Evolutionary conservation across 2,888 invertebrate genomes (phyloP), one percentile per base, ranked within the genome.

Genomic region (Chrysodeixis includens): DNA sequence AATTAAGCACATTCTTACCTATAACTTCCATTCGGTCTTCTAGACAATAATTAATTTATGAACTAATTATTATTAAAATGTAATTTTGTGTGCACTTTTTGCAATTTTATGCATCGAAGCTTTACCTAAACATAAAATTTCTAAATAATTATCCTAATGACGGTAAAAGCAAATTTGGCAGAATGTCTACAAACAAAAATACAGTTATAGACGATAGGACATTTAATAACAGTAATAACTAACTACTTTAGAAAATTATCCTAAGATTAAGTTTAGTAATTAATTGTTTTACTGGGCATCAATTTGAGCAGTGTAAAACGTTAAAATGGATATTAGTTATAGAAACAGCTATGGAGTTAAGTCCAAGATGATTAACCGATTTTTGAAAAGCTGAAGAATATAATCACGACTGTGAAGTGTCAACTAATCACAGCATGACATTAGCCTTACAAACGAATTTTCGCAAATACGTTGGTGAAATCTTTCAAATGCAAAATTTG

Each of bases 161-260:
- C n/a, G 40, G n/a, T 40, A 40, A 40, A 40, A 40, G 40, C 40
- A 40, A 40, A 40, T 40, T n/a, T n/a, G 40, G 40, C 40, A 40
- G 40, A 40, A 40, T 40, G n/a, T 40, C 40, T 40, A 40, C 40
- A 35, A 35, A 35, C 35, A 40, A 40, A 40, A 40, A 40, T 40
- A 40, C 40, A 40, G n/a, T 14, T 40, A n/a, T 40, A 40, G 40
- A 40, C 40, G n/a, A 1, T n/a, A 40, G n/a, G 40, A 40, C n/a
- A 40, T 40, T 40, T 40, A n/a, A 40, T 40, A n/a, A 40, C 4
- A 40, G n/a, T 40, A 35, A 40, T 14, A 40, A 40, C 40, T 40
- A 40, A 40, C 40, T 40, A 40, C 40, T n/a, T n/a, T 40, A 35
- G 26, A 35, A 35, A 12, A 35, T 35, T 35, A 35, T 35, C 35